Evolutionary conservation across 2,113 vertebrate genomes (phyloP).

Genomic region (Phylloscopus whistleri): DNA sequence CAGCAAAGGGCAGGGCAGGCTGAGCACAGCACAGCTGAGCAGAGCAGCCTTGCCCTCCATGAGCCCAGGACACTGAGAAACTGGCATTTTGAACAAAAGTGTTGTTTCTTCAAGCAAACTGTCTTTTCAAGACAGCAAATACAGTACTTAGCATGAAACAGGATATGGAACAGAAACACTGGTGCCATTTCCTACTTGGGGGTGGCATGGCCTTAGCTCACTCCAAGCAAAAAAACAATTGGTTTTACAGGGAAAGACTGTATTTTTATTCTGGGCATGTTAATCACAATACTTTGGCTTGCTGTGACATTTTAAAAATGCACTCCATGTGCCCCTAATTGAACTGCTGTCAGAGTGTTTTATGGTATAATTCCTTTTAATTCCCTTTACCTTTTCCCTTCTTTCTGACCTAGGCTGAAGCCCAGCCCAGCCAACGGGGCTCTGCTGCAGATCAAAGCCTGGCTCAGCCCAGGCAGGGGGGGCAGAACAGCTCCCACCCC

Average conservation of each 20-base stretch:
- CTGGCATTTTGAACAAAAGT: not conserved
- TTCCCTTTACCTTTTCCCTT: not conserved
- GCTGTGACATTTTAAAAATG: not conserved
- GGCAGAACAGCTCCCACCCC: not conserved
- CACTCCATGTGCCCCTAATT: not conserved
- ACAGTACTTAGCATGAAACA: rapidly evolving
- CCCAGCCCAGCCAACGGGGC: rapidly evolving
- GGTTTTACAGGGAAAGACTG: not conserved
- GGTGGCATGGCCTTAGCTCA: not conserved
- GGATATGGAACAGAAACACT: not conserved
- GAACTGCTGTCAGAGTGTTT: not conserved
- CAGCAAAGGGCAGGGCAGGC: not conserved
- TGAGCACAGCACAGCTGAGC: rapidly evolving
- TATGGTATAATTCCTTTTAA: not conserved
- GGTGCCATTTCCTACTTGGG: not conserved
- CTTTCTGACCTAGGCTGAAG: not conserved
- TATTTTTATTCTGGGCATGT: not conserved
- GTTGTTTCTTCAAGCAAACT: not conserved
- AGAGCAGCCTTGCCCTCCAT: not conserved
- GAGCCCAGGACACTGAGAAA: not conserved
- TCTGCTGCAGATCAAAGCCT: not conserved
- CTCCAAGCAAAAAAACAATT: not conserved
- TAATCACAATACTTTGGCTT: not conserved
- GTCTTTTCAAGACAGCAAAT: not conserved
- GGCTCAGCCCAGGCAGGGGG: not conserved